Evolutionary conservation across 2,888 invertebrate genomes (phyloP), one percentile per base, ranked within the genome.

Genomic region (Homarus gammarus): DNA sequence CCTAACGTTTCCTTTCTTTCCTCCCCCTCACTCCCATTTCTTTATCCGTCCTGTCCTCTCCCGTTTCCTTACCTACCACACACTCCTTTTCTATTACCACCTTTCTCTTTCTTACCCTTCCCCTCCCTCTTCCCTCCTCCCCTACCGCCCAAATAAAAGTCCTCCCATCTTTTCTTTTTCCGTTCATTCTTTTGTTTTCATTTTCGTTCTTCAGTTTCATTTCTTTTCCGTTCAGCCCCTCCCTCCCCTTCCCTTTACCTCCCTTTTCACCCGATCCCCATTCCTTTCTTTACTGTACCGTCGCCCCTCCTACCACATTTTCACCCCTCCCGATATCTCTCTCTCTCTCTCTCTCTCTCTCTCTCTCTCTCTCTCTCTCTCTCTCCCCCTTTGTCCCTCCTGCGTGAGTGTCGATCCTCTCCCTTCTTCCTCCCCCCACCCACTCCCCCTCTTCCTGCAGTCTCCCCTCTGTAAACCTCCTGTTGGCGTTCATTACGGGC

Each of bases 271-370:
- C 40, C 75, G 75, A 36, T 75, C 75, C 38, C 75, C 38, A 36
- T 75, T 40, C 38, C 75, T 75, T 40, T 33, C 56, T 8, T 79
- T n/a, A 33, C 79, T 49, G 0, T 33, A 56, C 12, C 78, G 31
- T 36, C 5, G 2, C 18, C 78, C 27, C 72, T 72, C 73, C 38
- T 73, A 6, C n/a, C n/a, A n/a, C n/a, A n/a, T n/a, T n/a, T n/a
- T n/a, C n/a, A n/a, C n/a, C n/a, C n/a, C n/a, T n/a, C n/a, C n/a
- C n/a, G n/a, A n/a, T n/a, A n/a, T 77, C 40, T 77, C 77, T 77
- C 75, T 75, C 75, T 75, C 75, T 75, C 75, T 75, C 75, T 75
- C 75, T 75, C 75, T 75, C 75, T 75, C 75, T 75, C 40, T 75
- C 75, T 75, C 40, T 75, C 75, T 75, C 56, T 79, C 27, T 79